Conservation (phyloP, 2,797 vertebrate genomes). For the Dendrocincla tyrannina region DNA sequence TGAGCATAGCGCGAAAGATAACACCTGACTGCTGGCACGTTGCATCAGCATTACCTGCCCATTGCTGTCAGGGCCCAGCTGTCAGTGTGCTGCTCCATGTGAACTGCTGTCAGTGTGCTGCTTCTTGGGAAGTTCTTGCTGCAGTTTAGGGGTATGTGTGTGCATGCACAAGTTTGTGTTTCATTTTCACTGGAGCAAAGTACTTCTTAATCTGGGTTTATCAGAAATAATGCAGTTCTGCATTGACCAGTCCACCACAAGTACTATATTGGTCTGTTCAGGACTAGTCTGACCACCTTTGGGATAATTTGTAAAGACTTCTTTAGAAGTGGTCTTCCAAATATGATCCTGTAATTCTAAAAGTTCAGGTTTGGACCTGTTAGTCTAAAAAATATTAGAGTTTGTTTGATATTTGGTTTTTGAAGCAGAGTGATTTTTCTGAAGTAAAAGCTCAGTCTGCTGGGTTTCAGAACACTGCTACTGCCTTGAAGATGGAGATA, state of each 20-base stretch:
- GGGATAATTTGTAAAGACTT: background rate
- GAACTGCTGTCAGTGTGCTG: background rate
- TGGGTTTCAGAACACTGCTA: background rate
- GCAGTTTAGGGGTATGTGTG: background rate
- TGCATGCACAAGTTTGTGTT: background rate
- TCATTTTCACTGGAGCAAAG: background rate
- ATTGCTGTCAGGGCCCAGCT: background rate
- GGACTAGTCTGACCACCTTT: background rate
- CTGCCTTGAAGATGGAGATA: background rate
- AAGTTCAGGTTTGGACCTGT: background rate
- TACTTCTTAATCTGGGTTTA: background rate
- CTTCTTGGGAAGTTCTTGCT: background rate
- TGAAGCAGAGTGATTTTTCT: background rate
- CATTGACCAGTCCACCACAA: background rate
- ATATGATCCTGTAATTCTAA: background rate
- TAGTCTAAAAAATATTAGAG: background rate
- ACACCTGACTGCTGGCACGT: background rate
- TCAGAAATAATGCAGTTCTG: background rate
- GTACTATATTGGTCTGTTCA: accelerated
- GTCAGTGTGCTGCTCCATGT: background rate
- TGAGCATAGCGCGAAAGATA: background rate
- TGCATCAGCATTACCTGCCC: background rate
- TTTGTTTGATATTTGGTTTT: background rate
- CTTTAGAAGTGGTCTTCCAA: background rate
- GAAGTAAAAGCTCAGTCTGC: background rate